Conservation (phyloP, 2,888 invertebrate species). For the Adelphocoris suturalis region DNA sequence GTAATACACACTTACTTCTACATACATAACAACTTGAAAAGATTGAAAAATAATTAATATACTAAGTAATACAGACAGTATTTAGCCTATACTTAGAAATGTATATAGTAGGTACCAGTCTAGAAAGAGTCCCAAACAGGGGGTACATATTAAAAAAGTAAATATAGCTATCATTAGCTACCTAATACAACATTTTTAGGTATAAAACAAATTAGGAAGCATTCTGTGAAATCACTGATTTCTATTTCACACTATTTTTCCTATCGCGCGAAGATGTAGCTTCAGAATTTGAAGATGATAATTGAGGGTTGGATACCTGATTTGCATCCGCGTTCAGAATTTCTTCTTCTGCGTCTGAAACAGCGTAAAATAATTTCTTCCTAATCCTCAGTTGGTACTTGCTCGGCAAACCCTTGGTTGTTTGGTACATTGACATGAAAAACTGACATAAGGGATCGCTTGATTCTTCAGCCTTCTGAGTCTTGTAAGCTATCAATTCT, state of each 20-base stretch:
- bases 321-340: not conserved
- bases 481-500: not conserved
- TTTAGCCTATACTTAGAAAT: too few relatives aligned
- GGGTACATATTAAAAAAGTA: too few relatives aligned
- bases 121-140: too few relatives aligned
- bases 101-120: too few relatives aligned
- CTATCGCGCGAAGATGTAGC: not conserved
- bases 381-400: not conserved
- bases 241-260: not conserved
- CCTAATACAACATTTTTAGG: too few relatives aligned
- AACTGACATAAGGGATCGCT: conserved; percentile 58
- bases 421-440: conserved; percentile 59
- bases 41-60: too few relatives aligned
- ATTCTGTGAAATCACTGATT: too few relatives aligned
- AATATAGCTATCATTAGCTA: too few relatives aligned
- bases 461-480: not conserved
- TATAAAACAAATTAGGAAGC: too few relatives aligned
- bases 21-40: too few relatives aligned
- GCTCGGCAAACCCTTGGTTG: conserved; percentile 29
- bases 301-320: not conserved
- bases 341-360: conserved; percentile 54
- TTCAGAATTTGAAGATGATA: not conserved
- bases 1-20: too few relatives aligned
- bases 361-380: conserved; percentile 55
- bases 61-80: too few relatives aligned